Percentiles rank a stretch among this genome's conserved stretches.
phyloP scores from a whole-genome alignment of 1,140 invertebrate species.

The Drosophila quadrilineata region DNA sequence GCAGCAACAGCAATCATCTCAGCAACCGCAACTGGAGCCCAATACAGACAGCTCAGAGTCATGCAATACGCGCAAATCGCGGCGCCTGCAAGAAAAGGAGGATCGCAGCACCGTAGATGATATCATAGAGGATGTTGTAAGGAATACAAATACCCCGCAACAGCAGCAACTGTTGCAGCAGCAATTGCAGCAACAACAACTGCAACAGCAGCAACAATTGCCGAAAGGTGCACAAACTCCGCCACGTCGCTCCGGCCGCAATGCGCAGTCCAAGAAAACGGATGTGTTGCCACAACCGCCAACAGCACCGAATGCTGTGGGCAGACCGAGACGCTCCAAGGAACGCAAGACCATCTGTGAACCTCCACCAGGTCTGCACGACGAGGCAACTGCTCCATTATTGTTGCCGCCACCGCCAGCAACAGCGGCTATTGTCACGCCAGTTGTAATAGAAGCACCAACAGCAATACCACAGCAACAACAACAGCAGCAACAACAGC shows the following conservation, averaged over 20 bases:
- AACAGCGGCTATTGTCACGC: neutral
- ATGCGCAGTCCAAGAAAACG: constrained; percentile 58
- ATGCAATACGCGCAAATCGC: constrained; percentile 89
- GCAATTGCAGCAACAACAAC: constrained; percentile 13
- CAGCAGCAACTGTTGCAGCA: constrained; percentile 44
- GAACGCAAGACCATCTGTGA: constrained; percentile 85
- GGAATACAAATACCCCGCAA: constrained; percentile 84
- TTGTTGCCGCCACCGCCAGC: constrained; percentile 3
- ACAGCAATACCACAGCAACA: neutral
- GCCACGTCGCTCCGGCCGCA: constrained; percentile 60
- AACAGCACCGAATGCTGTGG: constrained; percentile 83
- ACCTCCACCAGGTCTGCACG: constrained; percentile 83
- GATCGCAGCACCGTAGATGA: constrained; percentile 91
- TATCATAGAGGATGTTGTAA: constrained; percentile 92
- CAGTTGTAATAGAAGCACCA: neutral
- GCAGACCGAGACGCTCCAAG: constrained; percentile 83
- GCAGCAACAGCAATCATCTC: neutral
- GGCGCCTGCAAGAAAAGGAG: constrained; percentile 88
- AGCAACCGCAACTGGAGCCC: constrained; percentile 25
- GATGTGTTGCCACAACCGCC: too few relatives aligned
- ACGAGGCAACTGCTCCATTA: constrained; percentile 82
- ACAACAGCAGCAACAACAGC: neutral
- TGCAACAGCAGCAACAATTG: constrained; percentile 50
- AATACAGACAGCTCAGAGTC: constrained; percentile 84
- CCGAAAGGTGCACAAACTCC: constrained; percentile 76